Evolutionary conservation across 1,140 invertebrate species (phyloP), one percentile per base, ranked within the genome.

Genomic region (Fopius arisanus): DNA sequence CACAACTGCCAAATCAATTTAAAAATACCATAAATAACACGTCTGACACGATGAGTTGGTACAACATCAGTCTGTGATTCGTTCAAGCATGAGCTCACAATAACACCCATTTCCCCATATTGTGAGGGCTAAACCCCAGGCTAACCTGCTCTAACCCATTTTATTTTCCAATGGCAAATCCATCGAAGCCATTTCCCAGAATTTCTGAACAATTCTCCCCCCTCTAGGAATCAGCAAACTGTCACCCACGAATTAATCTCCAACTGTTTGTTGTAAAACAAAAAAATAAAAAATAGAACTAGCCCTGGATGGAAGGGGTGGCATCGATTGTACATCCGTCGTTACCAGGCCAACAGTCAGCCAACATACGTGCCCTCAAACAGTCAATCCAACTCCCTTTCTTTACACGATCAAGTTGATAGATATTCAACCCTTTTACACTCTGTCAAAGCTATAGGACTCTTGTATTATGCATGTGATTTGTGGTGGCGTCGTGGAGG

Each of bases 41-140:
- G 85, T 77, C 84, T 84, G 37, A 84, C 82, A 73, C 79, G 81
- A 67, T 85, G 83, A n/a, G 80, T 80, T 19, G 84, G 86, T 43
- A 85, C 84, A 67, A 93, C 91, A 76, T 88, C 86, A 67, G 84
- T 78, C 80, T 87, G 84, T n/a, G 90, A 89, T 83, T 93, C 92
- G 80, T 92, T 92, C 75, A 94, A 89, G 82, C 93, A 94, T 71
- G 92, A 93, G 78, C 92, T 93, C 70, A 94, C 92, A 79, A 93
- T 92, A 80, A 93, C 91, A 79, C 93, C 93, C 93, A 94, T 94
- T 85, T 68, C 66, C 43, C 54, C 54, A 59, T 59, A 59, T 19
- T 59, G 63, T 59, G n/a, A n/a, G n/a, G n/a, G n/a, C n/a, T n/a
- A n/a, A n/a, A 29, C 40, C 16, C 23, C 6, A 65, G n/a, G 75